Percentiles rank a stretch among this genome's conserved stretches.
Conservation (phyloP, 1,140 invertebrate species). For the Paraescarpia echinospica region DNA sequence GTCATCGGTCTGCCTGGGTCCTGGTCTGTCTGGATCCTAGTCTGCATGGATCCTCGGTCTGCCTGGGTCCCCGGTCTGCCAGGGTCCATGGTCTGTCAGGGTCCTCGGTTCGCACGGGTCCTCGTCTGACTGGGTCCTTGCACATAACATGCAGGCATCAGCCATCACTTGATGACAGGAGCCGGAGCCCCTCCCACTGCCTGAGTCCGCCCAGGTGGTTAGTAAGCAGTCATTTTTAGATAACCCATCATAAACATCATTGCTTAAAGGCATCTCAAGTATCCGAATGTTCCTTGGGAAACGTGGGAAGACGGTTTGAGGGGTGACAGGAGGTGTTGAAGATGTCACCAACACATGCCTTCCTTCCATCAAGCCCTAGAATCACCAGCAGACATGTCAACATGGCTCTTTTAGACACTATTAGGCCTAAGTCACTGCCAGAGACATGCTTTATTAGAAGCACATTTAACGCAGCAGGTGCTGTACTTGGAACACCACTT, state of each 20-base stretch:
- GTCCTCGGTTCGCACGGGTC: no score
- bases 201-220: not conserved
- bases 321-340: not conserved
- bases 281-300: not conserved
- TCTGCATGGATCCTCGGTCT: no score
- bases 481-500: not conserved
- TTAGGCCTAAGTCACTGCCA: not conserved
- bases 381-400: not conserved
- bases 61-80: no score
- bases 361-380: not conserved
- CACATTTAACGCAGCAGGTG: not conserved
- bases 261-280: not conserved
- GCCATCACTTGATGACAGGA: not conserved
- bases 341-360: not conserved
- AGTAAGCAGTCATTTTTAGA: not conserved
- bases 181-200: not conserved
- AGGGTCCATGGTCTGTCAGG: no score
- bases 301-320: not conserved
- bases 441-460: not conserved
- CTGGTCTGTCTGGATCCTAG: no score
- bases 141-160: not conserved
- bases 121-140: not conserved
- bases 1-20: no score
- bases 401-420: not conserved
- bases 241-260: not conserved